Percentiles rank a stretch among this genome's conserved stretches.
phyloP scores from a whole-genome alignment of 1,140 invertebrate species.

The Pseudachorutes palmiensis region DNA sequence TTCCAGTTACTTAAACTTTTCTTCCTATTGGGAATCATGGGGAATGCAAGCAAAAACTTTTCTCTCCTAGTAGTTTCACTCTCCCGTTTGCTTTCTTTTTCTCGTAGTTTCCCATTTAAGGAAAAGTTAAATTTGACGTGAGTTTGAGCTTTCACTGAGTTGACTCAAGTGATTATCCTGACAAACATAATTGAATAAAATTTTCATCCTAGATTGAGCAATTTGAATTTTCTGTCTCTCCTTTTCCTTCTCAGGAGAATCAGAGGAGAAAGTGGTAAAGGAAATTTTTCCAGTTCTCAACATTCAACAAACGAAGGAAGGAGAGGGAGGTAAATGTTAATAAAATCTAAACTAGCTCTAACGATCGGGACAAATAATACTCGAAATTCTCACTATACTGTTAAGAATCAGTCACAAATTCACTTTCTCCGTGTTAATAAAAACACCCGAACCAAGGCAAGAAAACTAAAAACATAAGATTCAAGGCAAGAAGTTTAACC shows the following conservation, averaged over 20 bases:
- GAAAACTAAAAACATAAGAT: no score
- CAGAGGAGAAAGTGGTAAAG: background rate
- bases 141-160: conserved; percentile 13
- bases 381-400: background rate
- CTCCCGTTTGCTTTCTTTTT: no score
- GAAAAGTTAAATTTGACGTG: background rate
- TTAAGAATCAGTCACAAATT: background rate
- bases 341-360: background rate
- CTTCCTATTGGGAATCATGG: no score
- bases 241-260: conserved; percentile 7
- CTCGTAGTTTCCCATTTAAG: background rate
- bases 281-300: background rate
- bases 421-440: background rate
- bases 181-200: conserved; percentile 31
- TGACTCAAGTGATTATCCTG: conserved; percentile 30
- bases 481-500: no score
- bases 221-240: conserved; percentile 26
- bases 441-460: no score
- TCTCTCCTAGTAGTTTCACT: no score
- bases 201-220: conserved; percentile 30
- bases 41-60: background rate
- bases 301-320: background rate
- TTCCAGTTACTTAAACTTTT: no score
- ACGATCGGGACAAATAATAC: background rate
- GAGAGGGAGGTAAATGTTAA: background rate